Conservation (phyloP, 2,113 vertebrate species). For the Varanus salvator region DNA sequence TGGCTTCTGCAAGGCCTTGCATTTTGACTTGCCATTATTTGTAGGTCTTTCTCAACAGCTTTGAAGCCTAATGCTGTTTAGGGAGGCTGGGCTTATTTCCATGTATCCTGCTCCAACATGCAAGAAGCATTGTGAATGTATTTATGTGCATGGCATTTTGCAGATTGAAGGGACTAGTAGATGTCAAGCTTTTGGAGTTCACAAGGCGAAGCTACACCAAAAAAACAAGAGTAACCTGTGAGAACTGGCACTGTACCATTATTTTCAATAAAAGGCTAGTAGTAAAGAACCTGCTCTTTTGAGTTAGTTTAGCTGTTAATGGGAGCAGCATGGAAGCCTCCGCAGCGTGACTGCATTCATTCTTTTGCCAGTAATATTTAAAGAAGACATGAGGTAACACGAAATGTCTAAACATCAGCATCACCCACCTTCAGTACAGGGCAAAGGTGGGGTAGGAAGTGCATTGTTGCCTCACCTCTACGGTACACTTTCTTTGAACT, state of each 20-base stretch:
- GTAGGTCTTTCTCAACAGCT: neutral
- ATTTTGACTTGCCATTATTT: neutral
- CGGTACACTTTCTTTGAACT: neutral
- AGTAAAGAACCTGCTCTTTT: neutral
- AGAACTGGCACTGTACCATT: neutral
- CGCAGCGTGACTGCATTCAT: neutral
- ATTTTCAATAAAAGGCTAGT: neutral
- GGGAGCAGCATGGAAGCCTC: neutral
- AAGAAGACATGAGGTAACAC: neutral
- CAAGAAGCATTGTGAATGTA: neutral
- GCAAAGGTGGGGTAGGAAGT: neutral
- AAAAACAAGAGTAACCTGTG: neutral
- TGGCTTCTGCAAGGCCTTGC: neutral
- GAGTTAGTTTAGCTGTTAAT: neutral
- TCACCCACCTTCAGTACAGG: neutral
- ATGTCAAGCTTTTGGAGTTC: neutral
- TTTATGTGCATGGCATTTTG: neutral
- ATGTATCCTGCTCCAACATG: neutral
- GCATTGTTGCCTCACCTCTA: neutral
- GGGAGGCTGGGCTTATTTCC: no score
- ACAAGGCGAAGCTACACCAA: neutral
- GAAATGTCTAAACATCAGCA: neutral
- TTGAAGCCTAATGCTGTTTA: no score
- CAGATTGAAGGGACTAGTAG: neutral
- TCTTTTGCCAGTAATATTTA: neutral